Percentiles rank a stretch among this genome's conserved stretches.
phyloP scores from a whole-genome alignment of 1,140 invertebrate species.

The Magallana gigas region DNA sequence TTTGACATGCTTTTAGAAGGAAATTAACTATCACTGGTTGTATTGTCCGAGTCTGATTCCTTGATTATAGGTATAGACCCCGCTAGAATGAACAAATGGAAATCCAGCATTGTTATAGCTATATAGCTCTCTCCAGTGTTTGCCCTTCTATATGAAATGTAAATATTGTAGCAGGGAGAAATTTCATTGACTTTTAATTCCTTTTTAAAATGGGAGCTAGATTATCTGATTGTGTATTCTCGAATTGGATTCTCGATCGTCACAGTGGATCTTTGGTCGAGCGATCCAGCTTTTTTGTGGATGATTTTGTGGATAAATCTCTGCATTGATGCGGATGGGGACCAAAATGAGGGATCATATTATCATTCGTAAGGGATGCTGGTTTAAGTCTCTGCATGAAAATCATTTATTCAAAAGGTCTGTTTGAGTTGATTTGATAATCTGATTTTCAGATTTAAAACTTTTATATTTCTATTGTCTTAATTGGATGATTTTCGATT shows the following conservation, averaged over 20 bases:
- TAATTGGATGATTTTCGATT: too few relatives aligned
- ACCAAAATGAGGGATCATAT: background rate
- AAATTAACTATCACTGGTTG: background rate
- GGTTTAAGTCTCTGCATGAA: conserved; percentile 24
- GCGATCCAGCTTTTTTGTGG: background rate
- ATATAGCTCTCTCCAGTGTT: background rate
- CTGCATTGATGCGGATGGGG: background rate
- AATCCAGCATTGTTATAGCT: background rate
- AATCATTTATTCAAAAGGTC: conserved; percentile 12
- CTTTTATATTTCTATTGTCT: too few relatives aligned
- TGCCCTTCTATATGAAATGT: conserved; percentile 31
- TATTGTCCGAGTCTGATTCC: conserved; percentile 12
- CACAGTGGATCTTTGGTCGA: background rate
- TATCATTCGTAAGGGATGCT: background rate
- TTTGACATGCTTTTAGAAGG: conserved; percentile 20
- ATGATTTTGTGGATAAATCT: background rate
- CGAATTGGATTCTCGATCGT: background rate
- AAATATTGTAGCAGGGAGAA: background rate
- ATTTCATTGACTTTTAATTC: conserved; percentile 24
- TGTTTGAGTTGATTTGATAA: background rate
- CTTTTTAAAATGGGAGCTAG: conserved; percentile 10
- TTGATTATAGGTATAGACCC: conserved; percentile 22
- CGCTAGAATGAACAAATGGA: conserved; percentile 11
- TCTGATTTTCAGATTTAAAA: background rate
- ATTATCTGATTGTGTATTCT: conserved; percentile 27